These are phyloP conservation scores for Harpegnathos saltator DNA, from an alignment of 1,140 invertebrate genomes.

Conservation along the genomic window DNA sequence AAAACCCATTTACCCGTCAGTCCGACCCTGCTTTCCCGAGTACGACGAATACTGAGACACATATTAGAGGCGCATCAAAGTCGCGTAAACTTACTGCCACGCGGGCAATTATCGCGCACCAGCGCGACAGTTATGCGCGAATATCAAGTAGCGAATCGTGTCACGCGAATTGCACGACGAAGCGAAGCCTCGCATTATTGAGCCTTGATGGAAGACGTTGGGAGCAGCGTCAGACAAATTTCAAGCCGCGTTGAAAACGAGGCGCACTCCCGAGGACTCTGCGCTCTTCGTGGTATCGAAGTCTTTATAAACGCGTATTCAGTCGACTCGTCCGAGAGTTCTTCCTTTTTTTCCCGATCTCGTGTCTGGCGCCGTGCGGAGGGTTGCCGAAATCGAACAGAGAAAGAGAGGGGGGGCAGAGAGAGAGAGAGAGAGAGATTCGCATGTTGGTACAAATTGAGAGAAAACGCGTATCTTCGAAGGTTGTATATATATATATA, in stretches of 20 bases:
- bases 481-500: background rate
- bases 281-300: no score
- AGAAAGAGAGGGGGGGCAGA: no score
- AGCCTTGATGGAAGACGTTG: slow-evolving; percentile 1
- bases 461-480: slow-evolving; percentile 50
- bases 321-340: no score
- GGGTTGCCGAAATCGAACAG: slow-evolving; percentile 32
- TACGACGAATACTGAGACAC: slow-evolving; percentile 26
- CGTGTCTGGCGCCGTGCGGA: background rate
- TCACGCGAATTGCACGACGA: background rate
- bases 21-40: slow-evolving; percentile 15
- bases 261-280: no score
- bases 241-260: background rate
- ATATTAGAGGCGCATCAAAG: slow-evolving; percentile 59
- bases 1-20: slow-evolving; percentile 47
- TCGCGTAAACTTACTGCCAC: slow-evolving; percentile 36
- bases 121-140: slow-evolving; percentile 10
- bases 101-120: slow-evolving; percentile 54
- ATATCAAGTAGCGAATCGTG: slow-evolving; percentile 11
- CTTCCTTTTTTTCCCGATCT: background rate
- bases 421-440: slow-evolving; percentile 6
- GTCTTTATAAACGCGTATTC: background rate
- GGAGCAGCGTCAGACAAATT: background rate
- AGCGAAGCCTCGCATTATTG: slow-evolving; percentile 1
- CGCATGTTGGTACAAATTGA: slow-evolving; percentile 57